Base-by-base conservation (phyloP, 2,113 vertebrate species). In the Rhombomys opimus region DNA sequence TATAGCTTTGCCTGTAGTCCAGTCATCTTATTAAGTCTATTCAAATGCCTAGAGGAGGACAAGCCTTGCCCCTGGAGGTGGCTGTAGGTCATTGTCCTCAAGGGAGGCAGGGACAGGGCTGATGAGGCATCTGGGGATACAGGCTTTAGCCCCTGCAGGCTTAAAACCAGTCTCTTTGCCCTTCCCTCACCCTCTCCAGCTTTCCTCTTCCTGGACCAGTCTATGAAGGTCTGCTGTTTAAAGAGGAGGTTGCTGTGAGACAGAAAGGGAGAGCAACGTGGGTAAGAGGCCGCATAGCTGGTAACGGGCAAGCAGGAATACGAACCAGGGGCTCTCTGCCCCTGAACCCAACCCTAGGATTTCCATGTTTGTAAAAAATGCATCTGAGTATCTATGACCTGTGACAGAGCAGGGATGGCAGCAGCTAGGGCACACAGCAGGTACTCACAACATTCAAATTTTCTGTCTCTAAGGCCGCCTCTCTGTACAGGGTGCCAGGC, bases 161-260 rank as follows among this genome's bases (percentile, higher is more conserved):
- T 63, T 35, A 41, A 73, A 57, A 41, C 35, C 77, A 54, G 20
- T 11, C 35, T 54, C 38, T 41, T 2, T 3, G 22, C 2, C 3
- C 63, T 22, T 2, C 2, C 4, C 6, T 10, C 2, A 23, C 17
- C 10, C 27, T 0, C 4, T 23, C 17, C 0, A 11, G 50, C 11
- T 7, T 7, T 41, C 25, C 61, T 1, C 77, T n/a, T 15, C 46
- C 75, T 35, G 38, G 72, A 35, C 7, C 50, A 50, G 5, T 8
- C 65, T 46, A 0, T 30, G 65, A 81, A 61, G n/a, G 12, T 77
- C 50, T n/a, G 67, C 61, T n/a, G 23, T 38, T 80, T 84, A 46
- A 86, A 38, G 68, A 63, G 8, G 50, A 90, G 67, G 13, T 4
- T 50, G 2, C 52, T 32, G 70, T 82, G 75, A 67, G 76, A 67